Evolutionary conservation across 2,888 invertebrate species (phyloP), one percentile per base, ranked within the genome.

Genomic region (Stegophylla sp.): DNA sequence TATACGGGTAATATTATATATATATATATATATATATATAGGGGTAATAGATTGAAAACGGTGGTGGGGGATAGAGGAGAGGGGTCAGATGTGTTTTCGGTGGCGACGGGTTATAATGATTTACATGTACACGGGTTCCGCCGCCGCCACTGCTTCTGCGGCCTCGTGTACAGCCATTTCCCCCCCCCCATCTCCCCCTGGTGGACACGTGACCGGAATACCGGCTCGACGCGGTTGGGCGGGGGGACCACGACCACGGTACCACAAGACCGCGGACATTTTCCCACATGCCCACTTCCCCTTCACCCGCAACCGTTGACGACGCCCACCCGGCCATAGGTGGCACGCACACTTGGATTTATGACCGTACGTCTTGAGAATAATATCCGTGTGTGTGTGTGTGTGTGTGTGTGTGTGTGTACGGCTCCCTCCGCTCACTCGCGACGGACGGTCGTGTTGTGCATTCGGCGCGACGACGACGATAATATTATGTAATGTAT

Each of bases 291-390:
- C 76, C 56, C 53, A 56, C 56, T 17, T 26, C 17, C 59, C 1
- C 45, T 2, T 10, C 43, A 10, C 43, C 17, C 5, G n/a, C 10
- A 1, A 23, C 56, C 12, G 12, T 20, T 56, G 0, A 10, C 59
- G 20, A 15, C 59, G 1, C 59, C 23, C 45, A 45, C 20, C 53
- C 12, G 5, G 15, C 3, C 3, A 17, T 28, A 17, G 28, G 61
- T 61, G 17, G 20, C 20, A 10, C 12, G 17, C 1, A 28, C 59
- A 59, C n/a, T 73, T 59, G 59, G 73, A 73, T 73, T 73, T 73
- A 73, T 73, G 45, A 73, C 73, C 45, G 59, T 61, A 61, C 61
- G 73, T 59, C 73, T 61, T 26, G 45, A 73, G 73, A 73, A 73
- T 73, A 73, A n/a, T n/a, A n/a, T n/a, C n/a, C n/a, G n/a, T n/a